These are phyloP conservation scores for Apocrypta bakeri DNA, from an alignment of 1,140 invertebrate species.

Conservation along the genomic window DNA sequence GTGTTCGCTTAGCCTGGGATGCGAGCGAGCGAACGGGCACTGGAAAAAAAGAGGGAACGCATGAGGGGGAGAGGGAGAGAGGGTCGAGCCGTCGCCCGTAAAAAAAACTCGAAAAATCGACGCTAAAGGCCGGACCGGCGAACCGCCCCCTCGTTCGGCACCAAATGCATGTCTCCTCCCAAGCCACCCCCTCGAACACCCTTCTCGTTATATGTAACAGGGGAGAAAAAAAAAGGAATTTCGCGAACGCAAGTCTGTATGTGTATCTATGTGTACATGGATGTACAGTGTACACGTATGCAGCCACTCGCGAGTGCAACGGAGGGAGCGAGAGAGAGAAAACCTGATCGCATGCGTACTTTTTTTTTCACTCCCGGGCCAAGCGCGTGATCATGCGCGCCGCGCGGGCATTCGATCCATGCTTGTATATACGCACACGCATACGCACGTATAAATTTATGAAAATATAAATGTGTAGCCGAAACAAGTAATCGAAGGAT, in stretches of 20 bases:
- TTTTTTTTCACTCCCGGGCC: slow-evolving; percentile 46
- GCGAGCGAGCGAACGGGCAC: slow-evolving; percentile 59
- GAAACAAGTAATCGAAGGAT: not conserved
- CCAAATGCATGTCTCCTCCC: slow-evolving; percentile 59
- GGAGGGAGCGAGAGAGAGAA: slow-evolving; percentile 44
- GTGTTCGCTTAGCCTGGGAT: slow-evolving; percentile 67
- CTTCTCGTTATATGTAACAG: slow-evolving; percentile 64
- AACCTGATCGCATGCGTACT: slow-evolving; percentile 27
- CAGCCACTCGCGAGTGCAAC: slow-evolving; percentile 37
- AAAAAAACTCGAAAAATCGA: slow-evolving; percentile 65
- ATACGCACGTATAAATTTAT: not conserved
- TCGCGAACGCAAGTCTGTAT: slow-evolving; percentile 57
- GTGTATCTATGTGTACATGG: slow-evolving; percentile 41
- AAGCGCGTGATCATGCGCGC: slow-evolving; percentile 41
- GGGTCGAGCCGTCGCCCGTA: slow-evolving; percentile 39
- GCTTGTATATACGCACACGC: not conserved
- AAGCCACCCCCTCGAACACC: slow-evolving; percentile 24
- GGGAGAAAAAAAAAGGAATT: slow-evolving; percentile 65
- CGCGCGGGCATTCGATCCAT: slow-evolving; percentile 1
- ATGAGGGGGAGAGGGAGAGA: not conserved
- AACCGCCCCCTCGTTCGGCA: slow-evolving; percentile 55
- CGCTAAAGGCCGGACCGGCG: slow-evolving; percentile 58
- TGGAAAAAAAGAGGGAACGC: slow-evolving; percentile 17
- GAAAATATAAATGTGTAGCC: not conserved
- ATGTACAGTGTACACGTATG: not conserved